These are phyloP conservation scores for Tenodera sinensis DNA, from an alignment of 2,888 invertebrate species.

Conservation along the genomic window DNA sequence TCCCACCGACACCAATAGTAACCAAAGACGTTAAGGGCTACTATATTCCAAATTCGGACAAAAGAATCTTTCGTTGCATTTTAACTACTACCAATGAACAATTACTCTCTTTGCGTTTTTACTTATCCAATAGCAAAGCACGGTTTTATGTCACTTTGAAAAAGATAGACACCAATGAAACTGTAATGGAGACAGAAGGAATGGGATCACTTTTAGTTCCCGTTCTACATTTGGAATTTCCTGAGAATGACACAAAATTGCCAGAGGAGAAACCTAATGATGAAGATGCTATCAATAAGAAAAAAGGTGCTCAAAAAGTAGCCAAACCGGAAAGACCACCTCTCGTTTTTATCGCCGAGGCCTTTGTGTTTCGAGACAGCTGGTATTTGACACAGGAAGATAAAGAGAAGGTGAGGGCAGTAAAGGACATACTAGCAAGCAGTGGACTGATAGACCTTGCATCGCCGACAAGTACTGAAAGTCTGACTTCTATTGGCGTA, in stretches of 20 bases:
- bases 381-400: not conserved
- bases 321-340: not conserved
- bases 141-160: not conserved
- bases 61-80: not conserved
- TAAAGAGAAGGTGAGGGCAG: not conserved
- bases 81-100: not conserved
- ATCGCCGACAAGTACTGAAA: not conserved
- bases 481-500: too few relatives aligned
- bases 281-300: not conserved
- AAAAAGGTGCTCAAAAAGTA: not conserved
- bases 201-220: not conserved
- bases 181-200: not conserved
- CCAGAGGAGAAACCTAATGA: not conserved
- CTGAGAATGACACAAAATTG: not conserved
- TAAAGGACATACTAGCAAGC: too few relatives aligned
- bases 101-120: not conserved
- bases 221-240: not conserved
- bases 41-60: conserved; percentile 8
- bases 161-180: not conserved
- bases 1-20: not conserved
- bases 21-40: not conserved
- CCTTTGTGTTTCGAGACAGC: not conserved
- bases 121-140: not conserved
- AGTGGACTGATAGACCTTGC: too few relatives aligned
- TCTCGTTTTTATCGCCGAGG: not conserved